Conservation (phyloP, 2,113 vertebrate genomes). For the Channa maculata region DNA sequence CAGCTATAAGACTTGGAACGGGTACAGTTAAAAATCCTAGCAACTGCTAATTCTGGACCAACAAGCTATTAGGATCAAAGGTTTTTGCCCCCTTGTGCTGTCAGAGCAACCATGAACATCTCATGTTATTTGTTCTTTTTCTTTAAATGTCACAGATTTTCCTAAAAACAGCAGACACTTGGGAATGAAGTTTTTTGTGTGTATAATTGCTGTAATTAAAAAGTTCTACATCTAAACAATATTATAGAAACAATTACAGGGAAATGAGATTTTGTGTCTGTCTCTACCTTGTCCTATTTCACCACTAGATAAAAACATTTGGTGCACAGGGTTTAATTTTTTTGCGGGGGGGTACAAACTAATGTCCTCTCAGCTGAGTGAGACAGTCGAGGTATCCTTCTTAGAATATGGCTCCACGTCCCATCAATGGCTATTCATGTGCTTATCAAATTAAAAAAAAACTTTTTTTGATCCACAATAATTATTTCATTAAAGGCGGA, state of each 20-base stretch:
- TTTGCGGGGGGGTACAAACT: too few species aligned
- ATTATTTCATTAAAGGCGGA: too few species aligned
- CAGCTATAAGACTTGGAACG: background rate
- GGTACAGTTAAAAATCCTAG: too few species aligned
- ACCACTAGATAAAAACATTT: too few species aligned
- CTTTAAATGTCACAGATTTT: constrained; percentile 10
- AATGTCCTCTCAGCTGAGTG: too few species aligned
- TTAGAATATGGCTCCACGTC: too few species aligned
- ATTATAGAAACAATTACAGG: background rate
- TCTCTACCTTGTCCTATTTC: too few species aligned
- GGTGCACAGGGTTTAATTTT: too few species aligned
- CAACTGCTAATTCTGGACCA: background rate
- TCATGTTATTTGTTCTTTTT: background rate
- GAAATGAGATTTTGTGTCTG: background rate
- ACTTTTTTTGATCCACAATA: too few species aligned
- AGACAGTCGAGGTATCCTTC: too few species aligned
- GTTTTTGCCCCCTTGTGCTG: background rate
- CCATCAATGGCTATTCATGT: too few species aligned
- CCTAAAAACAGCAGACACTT: background rate
- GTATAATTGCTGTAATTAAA: background rate
- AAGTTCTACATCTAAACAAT: background rate
- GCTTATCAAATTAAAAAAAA: too few species aligned
- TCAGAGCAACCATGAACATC: background rate
- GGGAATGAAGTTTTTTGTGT: background rate
- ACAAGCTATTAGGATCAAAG: background rate